Evolutionary conservation across 2,113 vertebrate species (phyloP).

Genomic region (Myotis davidii): DNA sequence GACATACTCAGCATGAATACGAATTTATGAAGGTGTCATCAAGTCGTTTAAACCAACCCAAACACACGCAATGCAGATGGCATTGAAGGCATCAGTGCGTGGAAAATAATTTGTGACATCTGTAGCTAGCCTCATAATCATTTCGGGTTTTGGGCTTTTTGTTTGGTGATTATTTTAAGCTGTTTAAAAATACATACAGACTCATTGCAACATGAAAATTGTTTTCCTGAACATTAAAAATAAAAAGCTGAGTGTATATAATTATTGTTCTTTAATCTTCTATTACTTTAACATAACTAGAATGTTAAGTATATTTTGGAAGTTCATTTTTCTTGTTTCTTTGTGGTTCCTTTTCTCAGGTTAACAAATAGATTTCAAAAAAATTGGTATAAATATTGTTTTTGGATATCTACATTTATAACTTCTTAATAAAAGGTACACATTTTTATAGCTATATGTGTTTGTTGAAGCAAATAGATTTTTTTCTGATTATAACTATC

Average conservation of each 20-base stretch:
- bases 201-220: constrained; percentile 5
- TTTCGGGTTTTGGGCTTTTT: constrained; percentile 53
- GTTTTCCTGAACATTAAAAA: constrained; percentile 41
- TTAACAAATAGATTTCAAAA: background rate
- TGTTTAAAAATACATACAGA: constrained; percentile 40
- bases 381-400: background rate
- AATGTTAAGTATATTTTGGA: background rate
- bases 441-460: background rate
- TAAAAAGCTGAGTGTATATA: background rate
- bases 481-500: background rate
- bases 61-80: constrained; percentile 67
- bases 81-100: constrained; percentile 54
- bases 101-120: constrained; percentile 75
- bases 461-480: background rate
- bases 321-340: background rate
- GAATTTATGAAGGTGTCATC: constrained; percentile 71
- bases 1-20: constrained; percentile 63
- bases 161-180: constrained; percentile 41
- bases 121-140: constrained; percentile 47
- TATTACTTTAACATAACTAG: background rate
- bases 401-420: background rate
- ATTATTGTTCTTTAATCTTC: constrained; percentile 31
- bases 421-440: background rate
- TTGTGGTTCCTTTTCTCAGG: background rate
- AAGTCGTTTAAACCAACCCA: constrained; percentile 65